Evolutionary conservation across 2,113 vertebrate species (phyloP).

Genomic region (Ochotona princeps): DNA sequence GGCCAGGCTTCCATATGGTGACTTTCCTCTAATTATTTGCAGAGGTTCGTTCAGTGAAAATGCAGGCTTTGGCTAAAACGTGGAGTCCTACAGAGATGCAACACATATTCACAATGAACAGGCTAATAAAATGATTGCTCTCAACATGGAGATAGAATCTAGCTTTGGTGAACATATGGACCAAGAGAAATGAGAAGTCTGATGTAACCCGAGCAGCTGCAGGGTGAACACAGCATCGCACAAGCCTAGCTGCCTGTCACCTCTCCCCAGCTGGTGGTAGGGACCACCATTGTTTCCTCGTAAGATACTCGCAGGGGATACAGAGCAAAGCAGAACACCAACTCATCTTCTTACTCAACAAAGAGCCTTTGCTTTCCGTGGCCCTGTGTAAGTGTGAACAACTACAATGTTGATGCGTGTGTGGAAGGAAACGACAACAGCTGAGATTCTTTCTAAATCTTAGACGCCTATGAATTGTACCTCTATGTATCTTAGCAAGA

Average conservation of each 20-base stretch:
- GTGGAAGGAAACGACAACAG: background rate
- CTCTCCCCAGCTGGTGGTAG: background rate
- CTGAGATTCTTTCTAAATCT: background rate
- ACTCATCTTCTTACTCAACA: background rate
- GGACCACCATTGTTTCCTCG: constrained; percentile 5
- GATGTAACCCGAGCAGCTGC: background rate
- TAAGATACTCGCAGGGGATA: constrained; percentile 19
- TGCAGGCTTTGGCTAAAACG: background rate
- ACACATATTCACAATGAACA: background rate
- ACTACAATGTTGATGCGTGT: background rate
- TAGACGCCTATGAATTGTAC: background rate
- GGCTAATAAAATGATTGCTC: background rate
- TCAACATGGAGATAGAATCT: background rate
- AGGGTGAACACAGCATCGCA: background rate
- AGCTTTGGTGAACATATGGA: background rate
- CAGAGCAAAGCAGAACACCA: background rate
- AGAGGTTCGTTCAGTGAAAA: constrained; percentile 27
- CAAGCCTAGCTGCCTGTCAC: background rate
- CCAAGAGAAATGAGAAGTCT: constrained; percentile 5
- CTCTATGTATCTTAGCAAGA: background rate
- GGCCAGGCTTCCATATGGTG: background rate
- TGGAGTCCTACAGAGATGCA: background rate
- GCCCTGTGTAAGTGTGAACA: background rate
- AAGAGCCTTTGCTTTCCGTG: background rate
- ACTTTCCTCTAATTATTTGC: background rate